A percentile compares a stretch with the other conserved stretches of the same genome.
Conservation (phyloP, 2,113 vertebrate species). For the Solea solea region DNA sequence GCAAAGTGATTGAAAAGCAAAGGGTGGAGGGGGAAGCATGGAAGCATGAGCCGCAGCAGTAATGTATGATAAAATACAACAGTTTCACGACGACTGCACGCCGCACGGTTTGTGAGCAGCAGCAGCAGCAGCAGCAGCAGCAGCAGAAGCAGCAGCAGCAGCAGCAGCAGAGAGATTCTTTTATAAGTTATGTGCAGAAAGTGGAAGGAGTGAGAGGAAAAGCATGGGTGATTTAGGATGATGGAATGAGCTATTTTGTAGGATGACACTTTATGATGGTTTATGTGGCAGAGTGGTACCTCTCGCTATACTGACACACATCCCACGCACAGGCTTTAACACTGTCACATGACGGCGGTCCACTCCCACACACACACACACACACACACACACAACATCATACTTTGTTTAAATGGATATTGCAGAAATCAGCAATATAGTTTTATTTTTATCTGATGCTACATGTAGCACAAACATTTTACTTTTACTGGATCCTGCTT, state of each 20-base stretch:
- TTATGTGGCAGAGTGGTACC: slow-evolving; percentile 10
- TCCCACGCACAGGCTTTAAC: slow-evolving; percentile 18
- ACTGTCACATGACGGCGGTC: slow-evolving; percentile 7
- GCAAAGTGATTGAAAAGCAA: slow-evolving; percentile 70
- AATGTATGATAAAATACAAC: slow-evolving; percentile 55
- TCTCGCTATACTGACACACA: slow-evolving; percentile 2
- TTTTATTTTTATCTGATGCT: too few species aligned
- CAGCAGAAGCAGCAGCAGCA: background rate
- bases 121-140: background rate
- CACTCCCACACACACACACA: slow-evolving; percentile 17
- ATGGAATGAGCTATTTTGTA: slow-evolving; percentile 44
- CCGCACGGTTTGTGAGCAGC: slow-evolving; percentile 18
- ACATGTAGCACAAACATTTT: too few species aligned
- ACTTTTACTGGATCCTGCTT: too few species aligned
- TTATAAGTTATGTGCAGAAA: slow-evolving; percentile 18
- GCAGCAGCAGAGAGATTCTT: slow-evolving; percentile 15
- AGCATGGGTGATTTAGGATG: slow-evolving; percentile 43
- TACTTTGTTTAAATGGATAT: background rate
- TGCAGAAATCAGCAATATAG: too few species aligned
- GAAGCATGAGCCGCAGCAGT: slow-evolving; percentile 5
- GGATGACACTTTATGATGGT: slow-evolving; percentile 34
- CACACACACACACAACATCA: slow-evolving; percentile 10
- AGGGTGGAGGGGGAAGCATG: slow-evolving; percentile 26
- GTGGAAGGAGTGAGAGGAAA: slow-evolving; percentile 30
- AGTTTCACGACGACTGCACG: slow-evolving; percentile 24